Evolutionary conservation across 2,888 invertebrate species (phyloP).

Genomic region (Phortica magna): DNA sequence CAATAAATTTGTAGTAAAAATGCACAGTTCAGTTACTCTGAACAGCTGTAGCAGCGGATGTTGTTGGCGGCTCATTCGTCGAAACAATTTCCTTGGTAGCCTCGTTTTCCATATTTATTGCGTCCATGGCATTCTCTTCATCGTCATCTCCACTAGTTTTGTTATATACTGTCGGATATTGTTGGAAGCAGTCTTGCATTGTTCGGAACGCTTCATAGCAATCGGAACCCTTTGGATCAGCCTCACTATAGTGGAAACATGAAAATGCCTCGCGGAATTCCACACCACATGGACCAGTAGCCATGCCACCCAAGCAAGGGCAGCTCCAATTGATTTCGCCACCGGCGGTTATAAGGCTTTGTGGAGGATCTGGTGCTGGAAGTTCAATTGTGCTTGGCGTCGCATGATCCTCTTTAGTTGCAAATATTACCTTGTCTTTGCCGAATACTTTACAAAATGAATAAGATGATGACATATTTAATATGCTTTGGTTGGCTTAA

Average conservation of each 20-base stretch:
- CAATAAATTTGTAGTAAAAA: not conserved
- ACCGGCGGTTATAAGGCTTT: slow-evolving; percentile 89
- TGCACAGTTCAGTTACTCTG: not conserved
- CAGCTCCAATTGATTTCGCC: slow-evolving; percentile 98
- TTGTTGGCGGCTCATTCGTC: slow-evolving; percentile 43
- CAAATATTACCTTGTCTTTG: slow-evolving; percentile 91
- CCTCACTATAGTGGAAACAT: slow-evolving; percentile 94
- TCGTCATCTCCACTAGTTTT: slow-evolving; percentile 84
- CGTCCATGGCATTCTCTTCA: slow-evolving; percentile 74
- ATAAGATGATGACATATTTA: slow-evolving; percentile 56
- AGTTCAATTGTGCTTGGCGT: slow-evolving; percentile 84
- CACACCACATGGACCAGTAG: slow-evolving; percentile 95
- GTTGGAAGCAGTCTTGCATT: slow-evolving; percentile 94
- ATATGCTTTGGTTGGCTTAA: slow-evolving; percentile 21
- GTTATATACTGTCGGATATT: slow-evolving; percentile 91
- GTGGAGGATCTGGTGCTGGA: slow-evolving; percentile 86
- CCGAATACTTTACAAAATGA: slow-evolving; percentile 79
- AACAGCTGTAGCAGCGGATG: slow-evolving; percentile 27
- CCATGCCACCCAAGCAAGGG: slow-evolving; percentile 98
- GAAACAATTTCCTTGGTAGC: slow-evolving; percentile 52
- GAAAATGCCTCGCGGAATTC: slow-evolving; percentile 96
- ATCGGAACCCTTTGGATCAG: slow-evolving; percentile 95
- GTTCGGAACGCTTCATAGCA: slow-evolving; percentile 93
- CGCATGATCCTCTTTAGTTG: slow-evolving; percentile 87
- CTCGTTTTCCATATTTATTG: slow-evolving; percentile 61